These are phyloP conservation scores for Lordiphosa collinella DNA, from an alignment of 1,140 invertebrate genomes.

Conservation along the genomic window DNA sequence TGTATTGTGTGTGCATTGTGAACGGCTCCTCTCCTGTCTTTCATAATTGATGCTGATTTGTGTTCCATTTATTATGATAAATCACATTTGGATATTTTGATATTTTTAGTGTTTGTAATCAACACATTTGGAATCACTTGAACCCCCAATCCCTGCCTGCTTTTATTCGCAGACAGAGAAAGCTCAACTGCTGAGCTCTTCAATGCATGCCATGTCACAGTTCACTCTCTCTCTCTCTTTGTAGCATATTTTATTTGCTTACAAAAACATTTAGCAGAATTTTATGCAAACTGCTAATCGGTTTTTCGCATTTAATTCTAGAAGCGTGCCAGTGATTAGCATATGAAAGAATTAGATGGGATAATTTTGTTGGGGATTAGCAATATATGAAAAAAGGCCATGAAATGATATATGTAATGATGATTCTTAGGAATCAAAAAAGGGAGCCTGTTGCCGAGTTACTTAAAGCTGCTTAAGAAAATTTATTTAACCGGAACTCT, in stretches of 20 bases:
- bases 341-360: slow-evolving; percentile 56
- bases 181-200: slow-evolving; percentile 3
- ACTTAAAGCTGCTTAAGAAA: too few relatives aligned
- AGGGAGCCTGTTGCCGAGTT: too few relatives aligned
- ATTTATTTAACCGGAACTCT: too few relatives aligned
- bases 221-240: neutral
- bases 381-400: too few relatives aligned
- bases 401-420: too few relatives aligned
- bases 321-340: slow-evolving; percentile 66
- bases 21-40: neutral
- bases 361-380: too few relatives aligned
- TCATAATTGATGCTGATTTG: slow-evolving; percentile 49
- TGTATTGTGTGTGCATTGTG: slow-evolving; percentile 20
- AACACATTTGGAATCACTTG: slow-evolving; percentile 25
- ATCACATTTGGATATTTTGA: slow-evolving; percentile 52
- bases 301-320: slow-evolving; percentile 68
- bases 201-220: slow-evolving; percentile 40
- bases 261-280: slow-evolving; percentile 65
- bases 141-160: too few relatives aligned
- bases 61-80: slow-evolving; percentile 75
- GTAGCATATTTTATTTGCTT: slow-evolving; percentile 53
- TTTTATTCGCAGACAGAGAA: neutral
- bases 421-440: too few relatives aligned
- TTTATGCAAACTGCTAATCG: slow-evolving; percentile 65
- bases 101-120: slow-evolving; percentile 74